Evolutionary conservation across 2,797 vertebrate genomes (phyloP).

Genomic region (Tarsius wallacei): DNA sequence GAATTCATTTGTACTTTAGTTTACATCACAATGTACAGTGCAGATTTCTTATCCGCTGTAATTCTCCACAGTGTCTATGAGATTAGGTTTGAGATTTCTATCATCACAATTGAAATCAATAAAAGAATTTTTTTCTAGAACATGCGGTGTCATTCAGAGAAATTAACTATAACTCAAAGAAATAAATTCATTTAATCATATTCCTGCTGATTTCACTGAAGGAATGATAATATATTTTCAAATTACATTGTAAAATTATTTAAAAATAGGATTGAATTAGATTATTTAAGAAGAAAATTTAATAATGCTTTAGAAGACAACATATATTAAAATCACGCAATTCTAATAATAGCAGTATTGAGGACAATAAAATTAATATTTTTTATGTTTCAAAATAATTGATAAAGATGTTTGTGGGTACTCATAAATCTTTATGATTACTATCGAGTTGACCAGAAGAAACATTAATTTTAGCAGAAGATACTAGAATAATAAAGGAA

Average conservation of each 20-base stretch:
- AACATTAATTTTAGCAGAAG: slow-evolving; percentile 51
- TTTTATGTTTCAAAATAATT: slow-evolving; percentile 49
- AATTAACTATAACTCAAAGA: slow-evolving; percentile 37
- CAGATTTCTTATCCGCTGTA: not conserved
- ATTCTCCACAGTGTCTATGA: not conserved
- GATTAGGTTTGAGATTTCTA: not conserved
- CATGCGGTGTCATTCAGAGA: not conserved
- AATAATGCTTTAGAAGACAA: slow-evolving; percentile 60
- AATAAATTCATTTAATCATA: slow-evolving; percentile 12
- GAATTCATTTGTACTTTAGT: not conserved
- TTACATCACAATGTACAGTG: not conserved
- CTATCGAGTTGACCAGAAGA: not conserved
- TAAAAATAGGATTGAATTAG: slow-evolving; percentile 25
- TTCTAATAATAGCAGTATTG: slow-evolving; percentile 5
- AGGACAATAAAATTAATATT: slow-evolving; percentile 51
- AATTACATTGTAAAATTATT: slow-evolving; percentile 21
- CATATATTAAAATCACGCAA: slow-evolving; percentile 26
- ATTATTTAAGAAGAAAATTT: slow-evolving; percentile 25
- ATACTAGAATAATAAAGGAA: slow-evolving; percentile 33
- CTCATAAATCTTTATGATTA: slow-evolving; percentile 37
- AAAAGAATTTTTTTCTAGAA: slow-evolving; percentile 31
- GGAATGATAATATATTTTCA: slow-evolving; percentile 40
- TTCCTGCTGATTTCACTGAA: not conserved
- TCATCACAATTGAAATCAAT: slow-evolving; percentile 8
- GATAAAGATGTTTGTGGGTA: slow-evolving; percentile 40